These are phyloP conservation scores for Rhagologus leucostigma DNA, from an alignment of 2,113 vertebrate genomes.

Conservation along the genomic window DNA sequence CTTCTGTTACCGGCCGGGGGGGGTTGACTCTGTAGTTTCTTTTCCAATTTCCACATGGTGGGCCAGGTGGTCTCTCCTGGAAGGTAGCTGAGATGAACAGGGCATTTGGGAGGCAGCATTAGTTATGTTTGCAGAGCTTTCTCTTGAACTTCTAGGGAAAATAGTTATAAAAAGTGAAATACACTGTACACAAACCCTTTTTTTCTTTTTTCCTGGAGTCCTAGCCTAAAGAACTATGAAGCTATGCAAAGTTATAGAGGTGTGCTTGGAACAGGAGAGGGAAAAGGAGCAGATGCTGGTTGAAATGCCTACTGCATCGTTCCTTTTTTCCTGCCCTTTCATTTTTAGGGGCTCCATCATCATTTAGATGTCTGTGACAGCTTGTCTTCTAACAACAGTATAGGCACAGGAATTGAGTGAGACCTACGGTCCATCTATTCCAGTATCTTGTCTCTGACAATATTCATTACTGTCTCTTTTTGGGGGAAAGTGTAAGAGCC, in stretches of 20 bases:
- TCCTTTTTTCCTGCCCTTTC: neutral
- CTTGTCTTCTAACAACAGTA: neutral
- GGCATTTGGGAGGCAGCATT: neutral
- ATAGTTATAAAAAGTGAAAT: neutral
- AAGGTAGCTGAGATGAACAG: neutral
- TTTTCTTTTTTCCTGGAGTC: neutral
- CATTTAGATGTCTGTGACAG: neutral
- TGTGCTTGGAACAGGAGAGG: neutral
- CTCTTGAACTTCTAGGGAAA: neutral
- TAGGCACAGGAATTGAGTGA: neutral
- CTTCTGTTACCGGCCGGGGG: neutral
- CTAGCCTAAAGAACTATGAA: neutral
- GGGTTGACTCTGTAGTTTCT: neutral
- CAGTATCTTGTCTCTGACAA: conserved; percentile 29
- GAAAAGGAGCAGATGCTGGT: neutral
- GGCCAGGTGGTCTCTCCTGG: neutral
- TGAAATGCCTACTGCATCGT: neutral
- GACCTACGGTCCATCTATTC: conserved; percentile 5
- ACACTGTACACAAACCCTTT: neutral
- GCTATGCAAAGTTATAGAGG: neutral
- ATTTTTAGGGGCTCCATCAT: neutral
- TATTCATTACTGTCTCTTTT: conserved; percentile 34
- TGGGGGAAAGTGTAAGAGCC: neutral
- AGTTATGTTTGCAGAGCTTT: neutral
- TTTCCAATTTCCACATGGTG: neutral